Percentiles rank a stretch among this genome's conserved stretches.
These are phyloP conservation scores for Poliocrania exsul DNA, from an alignment of 2,797 vertebrate species.

Conservation along the genomic window DNA sequence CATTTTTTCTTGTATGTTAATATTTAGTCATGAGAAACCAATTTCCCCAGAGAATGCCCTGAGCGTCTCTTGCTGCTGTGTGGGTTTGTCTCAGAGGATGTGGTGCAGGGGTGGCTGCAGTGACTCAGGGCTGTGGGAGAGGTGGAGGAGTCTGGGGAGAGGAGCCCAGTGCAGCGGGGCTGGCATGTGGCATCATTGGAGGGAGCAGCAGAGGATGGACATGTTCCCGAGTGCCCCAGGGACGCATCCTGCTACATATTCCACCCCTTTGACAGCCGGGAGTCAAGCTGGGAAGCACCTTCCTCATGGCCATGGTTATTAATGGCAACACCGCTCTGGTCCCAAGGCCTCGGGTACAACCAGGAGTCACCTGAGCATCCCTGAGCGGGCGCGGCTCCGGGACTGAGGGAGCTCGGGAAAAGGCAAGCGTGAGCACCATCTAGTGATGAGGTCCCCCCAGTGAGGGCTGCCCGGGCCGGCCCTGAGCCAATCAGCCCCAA, in stretches of 20 bases:
- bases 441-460: slow-evolving; percentile 32
- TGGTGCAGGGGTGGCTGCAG: background rate
- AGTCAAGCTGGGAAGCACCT: background rate
- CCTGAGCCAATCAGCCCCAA: background rate
- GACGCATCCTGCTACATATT: accelerated
- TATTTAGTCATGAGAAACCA: background rate
- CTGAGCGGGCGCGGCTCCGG: background rate
- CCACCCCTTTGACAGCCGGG: accelerated
- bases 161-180: background rate
- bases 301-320: accelerated
- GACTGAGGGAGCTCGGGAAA: background rate
- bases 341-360: too few relatives aligned
- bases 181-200: background rate
- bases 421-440: slow-evolving; percentile 59
- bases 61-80: background rate
- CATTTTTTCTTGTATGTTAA: background rate
- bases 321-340: accelerated
- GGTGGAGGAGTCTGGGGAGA: accelerated
- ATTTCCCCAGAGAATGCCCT: background rate
- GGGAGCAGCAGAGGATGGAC: background rate
- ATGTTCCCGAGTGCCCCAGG: background rate
- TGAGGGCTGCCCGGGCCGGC: background rate
- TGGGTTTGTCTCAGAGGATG: background rate
- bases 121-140: background rate
- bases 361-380: background rate